Conservation (phyloP, 2,113 vertebrate genomes). For the Zingel zingel region DNA sequence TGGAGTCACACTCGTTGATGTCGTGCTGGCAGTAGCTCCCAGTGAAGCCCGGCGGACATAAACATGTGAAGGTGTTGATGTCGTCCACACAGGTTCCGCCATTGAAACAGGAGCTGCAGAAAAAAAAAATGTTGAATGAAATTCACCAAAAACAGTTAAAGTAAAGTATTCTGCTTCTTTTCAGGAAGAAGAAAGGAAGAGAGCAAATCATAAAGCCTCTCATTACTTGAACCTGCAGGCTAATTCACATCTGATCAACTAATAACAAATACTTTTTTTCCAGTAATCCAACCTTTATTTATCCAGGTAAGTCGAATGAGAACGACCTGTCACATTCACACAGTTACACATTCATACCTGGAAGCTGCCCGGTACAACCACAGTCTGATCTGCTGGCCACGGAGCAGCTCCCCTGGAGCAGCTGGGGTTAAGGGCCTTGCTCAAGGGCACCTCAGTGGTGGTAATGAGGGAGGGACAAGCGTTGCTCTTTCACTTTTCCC, state of each 20-base stretch:
- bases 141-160: neutral
- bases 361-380: too few species aligned
- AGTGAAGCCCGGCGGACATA: slow-evolving; percentile 92
- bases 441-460: too few species aligned
- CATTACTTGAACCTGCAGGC: neutral
- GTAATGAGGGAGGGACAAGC: too few species aligned
- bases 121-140: neutral
- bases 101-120: slow-evolving; percentile 94
- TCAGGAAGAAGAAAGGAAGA: neutral
- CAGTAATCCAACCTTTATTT: neutral
- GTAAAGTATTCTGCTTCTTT: slow-evolving; percentile 7
- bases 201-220: slow-evolving; percentile 7
- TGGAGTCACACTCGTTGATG: slow-evolving; percentile 96
- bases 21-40: slow-evolving; percentile 97
- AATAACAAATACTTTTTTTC: neutral
- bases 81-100: slow-evolving; percentile 94
- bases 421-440: too few species aligned
- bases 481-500: too few species aligned
- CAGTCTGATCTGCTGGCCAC: too few species aligned
- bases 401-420: too few species aligned
- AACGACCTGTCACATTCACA: too few species aligned
- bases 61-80: slow-evolving; percentile 94
- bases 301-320: too few species aligned
- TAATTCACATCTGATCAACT: slow-evolving; percentile 10
- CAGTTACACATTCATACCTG: too few species aligned